Evolutionary conservation across 2,888 invertebrate genomes (phyloP).

Genomic region (Dolichopus griseipennis): DNA sequence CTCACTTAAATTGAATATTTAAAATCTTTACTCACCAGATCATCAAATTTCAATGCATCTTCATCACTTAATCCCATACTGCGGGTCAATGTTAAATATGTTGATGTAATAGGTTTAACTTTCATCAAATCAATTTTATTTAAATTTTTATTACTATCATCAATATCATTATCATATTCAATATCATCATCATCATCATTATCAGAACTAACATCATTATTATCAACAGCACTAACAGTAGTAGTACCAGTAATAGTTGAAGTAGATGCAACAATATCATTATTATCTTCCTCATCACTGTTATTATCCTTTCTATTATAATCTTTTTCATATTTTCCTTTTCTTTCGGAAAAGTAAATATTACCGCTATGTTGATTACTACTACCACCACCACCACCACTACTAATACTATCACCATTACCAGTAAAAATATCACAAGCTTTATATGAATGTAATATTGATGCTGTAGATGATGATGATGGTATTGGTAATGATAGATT

Average conservation of each 20-base stretch:
- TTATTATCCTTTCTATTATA: background rate
- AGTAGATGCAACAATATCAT: too few relatives aligned
- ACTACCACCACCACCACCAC: background rate
- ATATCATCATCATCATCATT: background rate
- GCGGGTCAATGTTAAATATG: conserved; percentile 77
- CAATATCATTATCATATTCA: background rate
- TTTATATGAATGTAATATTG: background rate
- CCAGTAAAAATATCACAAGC: background rate
- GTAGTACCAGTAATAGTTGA: background rate
- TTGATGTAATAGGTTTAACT: conserved; percentile 77
- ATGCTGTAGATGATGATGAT: background rate
- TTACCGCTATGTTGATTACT: background rate
- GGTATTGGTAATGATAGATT: background rate
- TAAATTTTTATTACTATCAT: background rate
- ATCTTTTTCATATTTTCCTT: background rate
- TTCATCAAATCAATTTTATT: conserved; percentile 41
- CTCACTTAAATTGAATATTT: conserved; percentile 35
- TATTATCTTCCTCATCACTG: background rate
- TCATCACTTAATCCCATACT: conserved; percentile 58
- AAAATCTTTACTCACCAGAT: conserved; percentile 50
- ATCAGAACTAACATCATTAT: background rate
- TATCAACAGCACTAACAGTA: background rate
- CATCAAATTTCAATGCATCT: conserved; percentile 52
- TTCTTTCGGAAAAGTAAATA: background rate
- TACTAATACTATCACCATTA: background rate